These are phyloP conservation scores for Phalera bucephala DNA, from an alignment of 2,888 invertebrate species.

Conservation along the genomic window DNA sequence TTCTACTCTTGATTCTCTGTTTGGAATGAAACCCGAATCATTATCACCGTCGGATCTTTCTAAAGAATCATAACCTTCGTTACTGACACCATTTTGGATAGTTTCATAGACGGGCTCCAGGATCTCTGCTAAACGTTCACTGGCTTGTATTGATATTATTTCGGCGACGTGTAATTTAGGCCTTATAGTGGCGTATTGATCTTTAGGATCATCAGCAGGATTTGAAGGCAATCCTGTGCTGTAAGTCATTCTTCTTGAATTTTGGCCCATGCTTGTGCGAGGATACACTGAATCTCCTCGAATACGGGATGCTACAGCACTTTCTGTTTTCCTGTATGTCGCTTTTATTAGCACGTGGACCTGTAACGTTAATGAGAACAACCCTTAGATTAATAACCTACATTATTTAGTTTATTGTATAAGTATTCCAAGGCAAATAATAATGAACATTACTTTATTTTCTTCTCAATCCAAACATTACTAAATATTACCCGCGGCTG, in stretches of 20 bases:
- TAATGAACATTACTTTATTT: too few species aligned
- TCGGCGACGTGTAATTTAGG: constrained; percentile 71
- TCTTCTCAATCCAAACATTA: too few species aligned
- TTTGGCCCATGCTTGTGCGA: constrained; percentile 45
- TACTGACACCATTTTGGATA: constrained; percentile 52
- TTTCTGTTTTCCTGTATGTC: constrained; percentile 73
- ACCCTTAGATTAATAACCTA: too few species aligned
- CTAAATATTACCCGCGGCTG: too few species aligned
- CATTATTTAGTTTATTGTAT: too few species aligned
- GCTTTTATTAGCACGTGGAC: constrained; percentile 66
- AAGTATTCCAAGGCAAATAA: too few species aligned
- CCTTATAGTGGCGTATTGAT: constrained; percentile 46
- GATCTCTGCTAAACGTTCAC: constrained; percentile 68
- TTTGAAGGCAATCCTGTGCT: constrained; percentile 56
- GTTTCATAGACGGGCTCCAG: constrained; percentile 74
- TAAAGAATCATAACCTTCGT: constrained; percentile 58
- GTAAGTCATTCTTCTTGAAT: constrained; percentile 60
- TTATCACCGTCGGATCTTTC: constrained; percentile 50
- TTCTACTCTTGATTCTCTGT: constrained; percentile 44
- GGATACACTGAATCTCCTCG: constrained; percentile 52
- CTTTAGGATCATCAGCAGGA: constrained; percentile 42
- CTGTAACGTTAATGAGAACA: too few species aligned
- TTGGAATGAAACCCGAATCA: constrained; percentile 50
- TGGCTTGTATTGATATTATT: constrained; percentile 72
- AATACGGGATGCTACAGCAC: constrained; percentile 61